These are phyloP conservation scores for Chloroclystis v-ata DNA, from an alignment of 2,888 invertebrate species.

Conservation along the genomic window DNA sequence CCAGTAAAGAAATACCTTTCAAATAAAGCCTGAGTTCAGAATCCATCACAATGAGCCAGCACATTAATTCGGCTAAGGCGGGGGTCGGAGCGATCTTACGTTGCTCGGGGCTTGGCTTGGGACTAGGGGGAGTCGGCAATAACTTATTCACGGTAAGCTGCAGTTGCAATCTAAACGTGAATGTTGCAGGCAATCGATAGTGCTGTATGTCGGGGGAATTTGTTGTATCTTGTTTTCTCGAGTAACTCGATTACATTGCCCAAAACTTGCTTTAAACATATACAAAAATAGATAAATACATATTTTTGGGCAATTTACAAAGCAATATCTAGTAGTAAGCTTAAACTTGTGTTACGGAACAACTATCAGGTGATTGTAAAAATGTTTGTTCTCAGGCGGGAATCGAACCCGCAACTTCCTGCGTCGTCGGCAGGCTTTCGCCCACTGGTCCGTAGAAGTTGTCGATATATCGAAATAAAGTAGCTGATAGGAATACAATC, in stretches of 20 bases:
- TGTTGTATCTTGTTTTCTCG: slow-evolving; percentile 2
- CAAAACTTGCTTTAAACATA: not conserved
- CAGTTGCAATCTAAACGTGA: slow-evolving; percentile 17
- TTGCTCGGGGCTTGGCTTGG: slow-evolving; percentile 12
- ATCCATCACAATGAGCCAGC: not conserved
- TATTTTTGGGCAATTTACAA: no score
- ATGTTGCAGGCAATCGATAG: slow-evolving; percentile 21
- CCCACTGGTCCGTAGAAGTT: no score
- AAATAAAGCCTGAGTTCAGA: not conserved
- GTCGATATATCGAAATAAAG: no score
- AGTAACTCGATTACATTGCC: no score
- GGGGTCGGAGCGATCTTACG: not conserved
- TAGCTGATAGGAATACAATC: no score
- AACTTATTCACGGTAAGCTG: slow-evolving; percentile 21
- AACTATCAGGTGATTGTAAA: no score
- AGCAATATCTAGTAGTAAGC: no score
- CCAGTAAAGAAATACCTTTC: not conserved
- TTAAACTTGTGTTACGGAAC: no score
- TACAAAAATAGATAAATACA: no score
- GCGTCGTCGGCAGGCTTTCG: no score
- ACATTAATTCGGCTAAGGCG: slow-evolving; percentile 11
- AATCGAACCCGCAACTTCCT: no score
- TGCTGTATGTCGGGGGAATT: slow-evolving; percentile 5
- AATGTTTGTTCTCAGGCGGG: no score
- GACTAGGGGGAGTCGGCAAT: slow-evolving; percentile 15